These are phyloP conservation scores for Drosophila gaucha DNA, from an alignment of 2,888 invertebrate genomes.

Conservation along the genomic window DNA sequence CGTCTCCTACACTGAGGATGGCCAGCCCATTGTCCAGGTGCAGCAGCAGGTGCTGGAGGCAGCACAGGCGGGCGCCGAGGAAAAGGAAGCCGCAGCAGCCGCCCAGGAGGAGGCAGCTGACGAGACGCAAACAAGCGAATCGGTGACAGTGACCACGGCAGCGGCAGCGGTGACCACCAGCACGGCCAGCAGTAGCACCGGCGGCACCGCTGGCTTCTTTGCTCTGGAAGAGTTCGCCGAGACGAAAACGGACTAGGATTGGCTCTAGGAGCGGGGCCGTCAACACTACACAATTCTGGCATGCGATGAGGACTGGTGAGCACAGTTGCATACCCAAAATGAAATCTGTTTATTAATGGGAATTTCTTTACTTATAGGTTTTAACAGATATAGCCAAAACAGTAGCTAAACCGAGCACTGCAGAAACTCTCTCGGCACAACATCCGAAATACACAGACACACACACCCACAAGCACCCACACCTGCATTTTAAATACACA, in stretches of 20 bases:
- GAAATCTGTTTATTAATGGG: not conserved
- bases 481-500: constrained; percentile 37
- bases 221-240: constrained; percentile 82
- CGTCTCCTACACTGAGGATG: constrained; percentile 84
- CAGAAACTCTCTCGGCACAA: constrained; percentile 32
- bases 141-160: constrained; percentile 47
- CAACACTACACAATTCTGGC: constrained; percentile 64
- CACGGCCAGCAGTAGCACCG: constrained; percentile 66
- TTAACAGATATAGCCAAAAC: constrained; percentile 44
- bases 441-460: constrained; percentile 27
- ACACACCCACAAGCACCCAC: constrained; percentile 26
- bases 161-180: constrained; percentile 63
- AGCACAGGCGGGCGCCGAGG: constrained; percentile 61
- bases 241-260: constrained; percentile 75
- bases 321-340: not conserved
- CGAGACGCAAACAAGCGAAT: constrained; percentile 52
- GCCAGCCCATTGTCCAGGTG: constrained; percentile 83
- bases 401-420: constrained; percentile 28
- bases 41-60: constrained; percentile 81
- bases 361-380: constrained; percentile 39
- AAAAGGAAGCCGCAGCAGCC: constrained; percentile 65
- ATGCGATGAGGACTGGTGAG: constrained; percentile 72
- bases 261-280: constrained; percentile 64
- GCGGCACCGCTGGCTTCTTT: constrained; percentile 76
- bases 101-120: constrained; percentile 42